Base-by-base conservation (phyloP, 1,140 invertebrate genomes). In the Drosophila watanabei region DNA sequence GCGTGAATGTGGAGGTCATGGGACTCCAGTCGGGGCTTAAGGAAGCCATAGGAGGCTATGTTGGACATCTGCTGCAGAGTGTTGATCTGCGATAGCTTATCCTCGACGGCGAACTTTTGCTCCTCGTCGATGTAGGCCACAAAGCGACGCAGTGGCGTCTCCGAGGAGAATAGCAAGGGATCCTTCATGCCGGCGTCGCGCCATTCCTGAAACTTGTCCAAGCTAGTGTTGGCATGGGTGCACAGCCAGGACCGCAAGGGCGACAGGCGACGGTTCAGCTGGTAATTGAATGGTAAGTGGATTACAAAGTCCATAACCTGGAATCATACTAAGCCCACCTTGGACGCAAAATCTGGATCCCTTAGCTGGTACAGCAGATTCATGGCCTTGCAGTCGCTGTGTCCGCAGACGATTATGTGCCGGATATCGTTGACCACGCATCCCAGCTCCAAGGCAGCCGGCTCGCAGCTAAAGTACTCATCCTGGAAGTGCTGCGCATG, bases 371-470 rank as follows among this genome's bases (percentile, higher is more conserved):
- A 98, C 3, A 99, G 94, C 45, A 98, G 94, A 95, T 99, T 98
- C 96, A 99, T 99, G 6, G 98, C 98, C 95, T 99, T 99, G 93
- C 98, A 99, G 93, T 99, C 98, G 51, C 98, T 99, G 93, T 99
- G 98, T 0, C 98, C 98, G 92, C 98, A 99, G 14, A 99, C 98
- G 73, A 99, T 98, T 52, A 99, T 96, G 93, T 99, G 97, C 61
- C 96, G 95, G 51, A 99, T 98, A 85, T 98, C 96, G 92, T 99
- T 98, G n/a, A 98, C 95, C 33, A 98, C 95, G 92, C 98, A 99
- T 32, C 97, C 98, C 39, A 99, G 94, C 94, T 99, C 98, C 72
- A 99, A 93, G 10, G 98, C 98, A 14, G 98, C 98, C 13, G 98
- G 98, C 94, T 99, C 98, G 80, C 98, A 98, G 79, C 98, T 97